phyloP scores from a whole-genome alignment of 2,888 invertebrate species.

The Troides oblongomaculatus region DNA sequence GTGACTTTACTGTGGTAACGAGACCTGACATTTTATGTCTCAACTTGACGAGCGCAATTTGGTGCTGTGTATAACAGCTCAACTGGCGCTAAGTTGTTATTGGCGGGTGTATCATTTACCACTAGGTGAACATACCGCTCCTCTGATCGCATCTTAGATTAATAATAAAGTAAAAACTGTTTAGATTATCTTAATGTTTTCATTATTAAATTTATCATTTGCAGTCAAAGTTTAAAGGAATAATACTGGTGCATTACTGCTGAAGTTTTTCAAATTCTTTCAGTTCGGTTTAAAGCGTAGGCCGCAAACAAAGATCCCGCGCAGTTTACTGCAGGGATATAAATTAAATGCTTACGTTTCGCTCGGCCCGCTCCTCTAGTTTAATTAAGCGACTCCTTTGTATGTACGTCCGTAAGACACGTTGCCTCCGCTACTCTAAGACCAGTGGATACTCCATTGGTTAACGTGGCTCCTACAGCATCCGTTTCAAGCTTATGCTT shows the following conservation, averaged over 20 bases:
- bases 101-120: too few relatives aligned
- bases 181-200: too few relatives aligned
- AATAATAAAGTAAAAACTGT: too few relatives aligned
- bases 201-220: too few relatives aligned
- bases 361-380: conserved; percentile 74
- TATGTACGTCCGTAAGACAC: conserved; percentile 74
- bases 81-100: too few relatives aligned
- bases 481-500: neutral
- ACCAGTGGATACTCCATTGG: conserved; percentile 33
- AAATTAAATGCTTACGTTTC: conserved; percentile 80
- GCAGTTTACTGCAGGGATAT: conserved; percentile 78
- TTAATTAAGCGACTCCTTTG: conserved; percentile 77
- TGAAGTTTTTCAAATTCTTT: conserved; percentile 12
- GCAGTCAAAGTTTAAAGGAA: neutral
- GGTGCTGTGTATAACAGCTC: too few relatives aligned
- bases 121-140: too few relatives aligned
- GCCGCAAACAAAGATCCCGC: conserved; percentile 61
- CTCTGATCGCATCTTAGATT: too few relatives aligned
- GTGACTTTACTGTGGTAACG: too few relatives aligned
- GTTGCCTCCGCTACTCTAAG: conserved; percentile 45
- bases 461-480: conserved; percentile 24
- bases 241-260: neutral
- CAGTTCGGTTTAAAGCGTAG: conserved; percentile 50
- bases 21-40: too few relatives aligned
- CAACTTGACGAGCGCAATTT: too few relatives aligned